Conservation (phyloP, 2,113 vertebrate species). For the Embiotoca jacksoni region DNA sequence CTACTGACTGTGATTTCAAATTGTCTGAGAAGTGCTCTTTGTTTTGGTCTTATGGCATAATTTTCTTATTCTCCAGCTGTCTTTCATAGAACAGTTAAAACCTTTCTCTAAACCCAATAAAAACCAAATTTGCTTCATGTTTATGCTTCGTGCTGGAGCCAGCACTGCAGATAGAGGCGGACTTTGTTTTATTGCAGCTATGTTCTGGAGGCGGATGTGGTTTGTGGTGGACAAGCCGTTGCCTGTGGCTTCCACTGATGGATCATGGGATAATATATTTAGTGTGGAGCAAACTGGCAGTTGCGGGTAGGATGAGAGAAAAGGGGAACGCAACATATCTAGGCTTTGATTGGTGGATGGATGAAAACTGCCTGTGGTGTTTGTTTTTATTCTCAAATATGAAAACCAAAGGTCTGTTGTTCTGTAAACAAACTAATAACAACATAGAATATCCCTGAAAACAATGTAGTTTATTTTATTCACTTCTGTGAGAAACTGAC, state of each 20-base stretch:
- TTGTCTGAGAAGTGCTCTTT: background rate
- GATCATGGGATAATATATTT: conserved; percentile 52
- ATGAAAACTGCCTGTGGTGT: background rate
- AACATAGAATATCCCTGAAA: conserved; percentile 13
- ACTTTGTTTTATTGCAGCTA: conserved; percentile 34
- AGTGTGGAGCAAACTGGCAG: conserved; percentile 26
- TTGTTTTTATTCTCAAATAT: background rate
- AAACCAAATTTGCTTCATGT: conserved; percentile 25
- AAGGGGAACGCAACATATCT: background rate
- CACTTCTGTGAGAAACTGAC: conserved; percentile 18
- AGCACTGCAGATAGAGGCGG: conserved; percentile 9
- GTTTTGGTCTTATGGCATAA: background rate
- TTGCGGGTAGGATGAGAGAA: conserved; percentile 20
- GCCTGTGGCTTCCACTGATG: conserved; percentile 29
- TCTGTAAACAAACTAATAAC: background rate
- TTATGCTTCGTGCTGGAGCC: conserved; percentile 20
- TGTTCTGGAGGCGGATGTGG: conserved; percentile 41
- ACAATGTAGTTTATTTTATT: background rate
- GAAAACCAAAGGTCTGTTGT: background rate
- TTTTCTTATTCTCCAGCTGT: background rate
- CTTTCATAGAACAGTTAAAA: conserved; percentile 10
- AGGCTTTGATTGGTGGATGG: conserved; percentile 13
- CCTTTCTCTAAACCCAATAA: conserved; percentile 1
- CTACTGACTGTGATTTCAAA: background rate
- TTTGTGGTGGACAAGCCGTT: conserved; percentile 34